Evolutionary conservation across 2,797 vertebrate species (phyloP).

Genomic region (Sebastes hopkinsi): DNA sequence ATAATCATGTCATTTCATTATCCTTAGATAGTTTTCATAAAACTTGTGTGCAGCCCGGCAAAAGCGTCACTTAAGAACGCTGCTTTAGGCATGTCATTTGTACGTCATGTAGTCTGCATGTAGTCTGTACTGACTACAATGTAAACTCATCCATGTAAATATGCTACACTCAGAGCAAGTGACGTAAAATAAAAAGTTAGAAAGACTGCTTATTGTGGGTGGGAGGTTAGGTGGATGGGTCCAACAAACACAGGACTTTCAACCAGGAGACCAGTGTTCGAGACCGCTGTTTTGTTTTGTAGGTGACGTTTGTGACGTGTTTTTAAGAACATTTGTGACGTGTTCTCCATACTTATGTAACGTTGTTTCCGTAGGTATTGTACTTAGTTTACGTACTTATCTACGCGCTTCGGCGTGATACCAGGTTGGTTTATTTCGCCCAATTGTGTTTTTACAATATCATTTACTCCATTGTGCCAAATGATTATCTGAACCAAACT

Average conservation of each 20-base stretch:
- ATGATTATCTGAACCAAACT: not conserved
- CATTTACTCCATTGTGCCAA: not conserved
- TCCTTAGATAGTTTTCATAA: not conserved
- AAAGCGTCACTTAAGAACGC: too few species aligned
- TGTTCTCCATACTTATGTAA: not conserved
- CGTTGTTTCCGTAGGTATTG: not conserved
- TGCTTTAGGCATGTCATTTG: too few species aligned
- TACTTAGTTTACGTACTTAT: not conserved
- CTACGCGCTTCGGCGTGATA: too few species aligned
- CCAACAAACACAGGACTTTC: too few species aligned
- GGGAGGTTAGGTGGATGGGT: too few species aligned
- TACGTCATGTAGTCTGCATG: not conserved
- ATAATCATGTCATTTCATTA: not conserved
- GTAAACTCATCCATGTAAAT: too few species aligned
- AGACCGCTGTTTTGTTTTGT: too few species aligned
- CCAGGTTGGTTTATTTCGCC: not conserved
- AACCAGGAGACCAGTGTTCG: too few species aligned
- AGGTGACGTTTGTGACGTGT: fast-evolving
- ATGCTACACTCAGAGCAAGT: too few species aligned
- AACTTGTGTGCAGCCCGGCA: not conserved
- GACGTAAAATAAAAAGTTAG: too few species aligned
- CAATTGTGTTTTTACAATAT: not conserved
- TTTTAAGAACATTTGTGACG: not conserved
- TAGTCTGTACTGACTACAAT: too few species aligned
- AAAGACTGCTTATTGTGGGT: not conserved